Evolutionary conservation across 2,113 vertebrate genomes (phyloP), one percentile per base, ranked within the genome.

Genomic region (Heliornis fulica): DNA sequence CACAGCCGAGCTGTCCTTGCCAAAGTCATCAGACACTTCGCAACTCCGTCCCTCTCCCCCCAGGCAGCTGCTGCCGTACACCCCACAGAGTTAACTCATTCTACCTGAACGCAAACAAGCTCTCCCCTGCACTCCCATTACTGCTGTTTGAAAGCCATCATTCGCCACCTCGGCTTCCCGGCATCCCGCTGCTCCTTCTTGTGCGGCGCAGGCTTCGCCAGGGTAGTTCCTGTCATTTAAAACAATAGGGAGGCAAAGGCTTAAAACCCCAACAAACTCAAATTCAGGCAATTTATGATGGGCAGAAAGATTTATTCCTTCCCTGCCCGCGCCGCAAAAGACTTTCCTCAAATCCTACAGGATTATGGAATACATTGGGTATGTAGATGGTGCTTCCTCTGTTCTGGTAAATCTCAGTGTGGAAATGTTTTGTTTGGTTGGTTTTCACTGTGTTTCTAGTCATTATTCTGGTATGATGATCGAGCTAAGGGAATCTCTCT

Each of bases 171-270:
- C 10, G 3, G 40, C 57, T 53, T 82, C 61, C 51, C 2, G 8
- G 61, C 10, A 0, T 31, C 65, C 83, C 0, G 2, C 82, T 85
- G 48, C 38, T 94, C 38, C 56, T 34, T 36, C 70, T 82, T 11
- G 3, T 2, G 6, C 18, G 7, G 54, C 5, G 0, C 38, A 17
- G 70, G 57, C 36, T 94, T 83, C 1, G 0, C 56, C 43, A 46
- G 23, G 43, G 5, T 43, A 48, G 43, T 13, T 94, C 48, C 85
- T 89, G 43, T 75, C 66, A 48, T 65, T 91, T 68, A 72, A 90
- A 95, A 23, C 46, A 15, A 6, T 20, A 21, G 51, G 38, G 70
- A 87, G 32, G 41, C 46, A 25, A 60, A 16, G 50, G 38, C n/a
- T 89, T 60, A 34, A 79, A 88, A 72, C 53, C 18, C 1, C 4